phyloP scores from a whole-genome alignment of 2,888 invertebrate species.

The Mythimna albipuncta region DNA sequence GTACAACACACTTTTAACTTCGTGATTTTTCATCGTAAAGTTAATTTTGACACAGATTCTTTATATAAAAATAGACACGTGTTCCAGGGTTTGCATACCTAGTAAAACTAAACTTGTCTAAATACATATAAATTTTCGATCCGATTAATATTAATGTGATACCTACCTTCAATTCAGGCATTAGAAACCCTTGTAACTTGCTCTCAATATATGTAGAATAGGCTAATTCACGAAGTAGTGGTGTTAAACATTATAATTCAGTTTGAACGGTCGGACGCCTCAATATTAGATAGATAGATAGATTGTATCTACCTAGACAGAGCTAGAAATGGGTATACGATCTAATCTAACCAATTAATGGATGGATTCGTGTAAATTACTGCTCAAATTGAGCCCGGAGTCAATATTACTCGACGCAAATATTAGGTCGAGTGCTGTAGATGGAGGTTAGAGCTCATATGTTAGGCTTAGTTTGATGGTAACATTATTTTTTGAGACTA shows the following conservation, averaged over 20 bases:
- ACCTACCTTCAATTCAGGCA: background rate
- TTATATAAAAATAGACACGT: too few species aligned
- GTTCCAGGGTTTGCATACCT: too few species aligned
- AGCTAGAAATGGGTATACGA: constrained; percentile 17
- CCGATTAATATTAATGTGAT: background rate
- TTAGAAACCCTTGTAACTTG: background rate
- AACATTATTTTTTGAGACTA: background rate
- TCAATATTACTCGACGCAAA: constrained; percentile 26
- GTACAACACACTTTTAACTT: too few species aligned
- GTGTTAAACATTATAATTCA: constrained; percentile 10
- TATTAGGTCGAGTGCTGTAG: constrained; percentile 6
- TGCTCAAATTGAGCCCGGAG: constrained; percentile 35
- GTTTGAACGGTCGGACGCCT: background rate
- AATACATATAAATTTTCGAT: background rate
- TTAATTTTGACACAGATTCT: too few species aligned
- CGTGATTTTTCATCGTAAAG: too few species aligned
- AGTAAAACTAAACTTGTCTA: background rate
- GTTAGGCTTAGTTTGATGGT: background rate
- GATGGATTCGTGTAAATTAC: constrained; percentile 40
- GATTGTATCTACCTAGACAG: constrained; percentile 29
- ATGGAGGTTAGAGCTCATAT: background rate
- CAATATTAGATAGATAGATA: constrained; percentile 12
- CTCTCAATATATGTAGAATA: constrained; percentile 8
- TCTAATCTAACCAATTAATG: constrained; percentile 51
- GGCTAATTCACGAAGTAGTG: background rate